Evolutionary conservation across 1,140 invertebrate genomes (phyloP).

Genomic region (Plectrocnemia conspersa): DNA sequence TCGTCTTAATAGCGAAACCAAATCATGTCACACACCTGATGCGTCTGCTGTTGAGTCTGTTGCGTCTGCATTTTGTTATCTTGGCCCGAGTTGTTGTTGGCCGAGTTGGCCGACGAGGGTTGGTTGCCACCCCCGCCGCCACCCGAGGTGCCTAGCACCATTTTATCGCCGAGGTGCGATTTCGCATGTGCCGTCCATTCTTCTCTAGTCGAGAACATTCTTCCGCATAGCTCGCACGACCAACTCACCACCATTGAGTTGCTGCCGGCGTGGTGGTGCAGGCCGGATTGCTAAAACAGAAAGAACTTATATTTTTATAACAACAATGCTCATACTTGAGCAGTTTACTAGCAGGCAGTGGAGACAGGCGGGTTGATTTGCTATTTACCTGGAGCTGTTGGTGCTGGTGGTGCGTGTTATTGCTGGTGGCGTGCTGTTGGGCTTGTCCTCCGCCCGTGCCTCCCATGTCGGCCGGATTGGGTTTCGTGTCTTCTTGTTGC

Average conservation of each 20-base stretch:
- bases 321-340: no score
- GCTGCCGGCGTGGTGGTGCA: conserved; percentile 32
- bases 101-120: conserved; percentile 39
- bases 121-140: conserved; percentile 32
- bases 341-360: no score
- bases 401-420: conserved; percentile 33
- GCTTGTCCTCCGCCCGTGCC: conserved; percentile 20
- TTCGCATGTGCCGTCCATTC: conserved; percentile 71
- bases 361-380: no score
- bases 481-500: conserved; percentile 52
- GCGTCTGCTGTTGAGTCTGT: conserved; percentile 42
- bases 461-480: conserved; percentile 49
- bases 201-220: conserved; percentile 63
- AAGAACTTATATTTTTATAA: conserved; percentile 32
- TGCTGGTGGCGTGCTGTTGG: conserved; percentile 38
- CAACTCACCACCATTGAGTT: conserved; percentile 53
- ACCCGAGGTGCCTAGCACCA: conserved; percentile 37
- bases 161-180: conserved; percentile 59
- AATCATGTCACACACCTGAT: no score
- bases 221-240: conserved; percentile 68
- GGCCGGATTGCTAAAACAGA: conserved; percentile 34
- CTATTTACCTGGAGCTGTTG: conserved; percentile 49
- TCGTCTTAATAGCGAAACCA: no score
- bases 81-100: conserved; percentile 39
- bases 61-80: conserved; percentile 50